Base-by-base conservation (phyloP, 2,113 vertebrate species). In the Zosterops lateralis region DNA sequence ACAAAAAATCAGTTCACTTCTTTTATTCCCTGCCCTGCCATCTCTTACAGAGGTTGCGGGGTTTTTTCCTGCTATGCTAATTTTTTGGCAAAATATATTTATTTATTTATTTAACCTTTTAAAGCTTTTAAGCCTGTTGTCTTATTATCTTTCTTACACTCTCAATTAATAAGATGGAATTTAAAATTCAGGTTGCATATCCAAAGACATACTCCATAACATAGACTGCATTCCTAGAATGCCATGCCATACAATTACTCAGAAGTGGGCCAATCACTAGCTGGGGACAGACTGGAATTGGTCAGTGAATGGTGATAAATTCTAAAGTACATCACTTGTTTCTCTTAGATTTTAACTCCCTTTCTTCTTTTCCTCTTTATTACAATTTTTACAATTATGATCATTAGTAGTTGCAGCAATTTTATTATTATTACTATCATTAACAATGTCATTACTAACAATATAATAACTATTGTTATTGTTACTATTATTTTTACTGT, bases 11-110 rank as follows among this genome's bases (percentile, higher is more conserved):
- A 5, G 5, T 75, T 48, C 4, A 42, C 22, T 60, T 73, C 12
- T 73, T 50, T 42, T 19, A 9, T 51, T 68, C 10, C 25, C 3
- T 68, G 21, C 2, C 19, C 17, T 81, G 18, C 2, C 34, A 34
- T 8, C 13, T 92, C 64, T 70, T 22, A 65, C 3, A 42, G 6
- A 24, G 1, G 21, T 12, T 68, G 12, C 17, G 8, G 0, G 0
- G 0, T 18, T 56, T 80, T 68, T 87, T 64, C 21, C 45, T 56
- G 22, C 7, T 8, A 31, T 54, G 7, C 31, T 15, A 13, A 32
- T 20, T 65, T 62, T 85, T 81, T n/a, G 14, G 3, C 19, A 77
- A 56, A 56, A 82, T 21, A 12, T 53, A 64, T 21, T 16, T 53
- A 64, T 60, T 2, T 22, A 9, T 72, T 62, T 48, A 25, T 57